Base-by-base conservation (phyloP, 2,888 invertebrate genomes). In the Brenthis ino region DNA sequence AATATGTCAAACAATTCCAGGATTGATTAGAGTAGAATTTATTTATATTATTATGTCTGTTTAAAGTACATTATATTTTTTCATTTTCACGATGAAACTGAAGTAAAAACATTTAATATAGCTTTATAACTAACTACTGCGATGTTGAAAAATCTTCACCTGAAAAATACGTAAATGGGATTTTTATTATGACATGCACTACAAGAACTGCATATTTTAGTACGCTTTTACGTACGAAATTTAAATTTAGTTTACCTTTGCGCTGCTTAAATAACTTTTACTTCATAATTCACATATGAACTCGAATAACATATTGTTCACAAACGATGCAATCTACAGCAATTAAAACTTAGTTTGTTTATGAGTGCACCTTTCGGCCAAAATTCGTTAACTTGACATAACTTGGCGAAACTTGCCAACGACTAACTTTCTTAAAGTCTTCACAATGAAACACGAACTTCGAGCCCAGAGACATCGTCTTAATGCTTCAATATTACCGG, bases 281-380 rank as follows among this genome's bases (percentile, higher is more conserved):
- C 55, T 37, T 60, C 16, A 51, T 50, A 65, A 56, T 61, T 60
- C 61, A 43, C 69, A 65, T 65, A 69, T 69, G 69, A 65, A 65
- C 56, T 65, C 51, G 37, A 47, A 54, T 57, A 68, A 58, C 57
- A 51, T 57, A 63, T 61, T 61, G 64, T 68, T 71, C 69, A 69
- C 73, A 80, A 81, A 79, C 77, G 78, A 78, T 83, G 84, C 86
- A 85, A 88, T 87, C 84, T 58, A 67, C 67, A 65, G 86, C 88
- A 90, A 91, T 91, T 90, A 91, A 91, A 91, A 91, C 88, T 91
- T 90, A 75, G 80, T 88, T 86, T 87, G 88, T 91, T 86, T 88
- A 88, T 82, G 85, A 87, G 84, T 85, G 86, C 91, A 89, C 86
- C 89, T 88, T 89, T 88, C 82, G 79, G 76, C 85, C 83, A 77